These are phyloP conservation scores for Hemistola chrysoprasaria DNA, from an alignment of 2,888 invertebrate species.

Conservation along the genomic window DNA sequence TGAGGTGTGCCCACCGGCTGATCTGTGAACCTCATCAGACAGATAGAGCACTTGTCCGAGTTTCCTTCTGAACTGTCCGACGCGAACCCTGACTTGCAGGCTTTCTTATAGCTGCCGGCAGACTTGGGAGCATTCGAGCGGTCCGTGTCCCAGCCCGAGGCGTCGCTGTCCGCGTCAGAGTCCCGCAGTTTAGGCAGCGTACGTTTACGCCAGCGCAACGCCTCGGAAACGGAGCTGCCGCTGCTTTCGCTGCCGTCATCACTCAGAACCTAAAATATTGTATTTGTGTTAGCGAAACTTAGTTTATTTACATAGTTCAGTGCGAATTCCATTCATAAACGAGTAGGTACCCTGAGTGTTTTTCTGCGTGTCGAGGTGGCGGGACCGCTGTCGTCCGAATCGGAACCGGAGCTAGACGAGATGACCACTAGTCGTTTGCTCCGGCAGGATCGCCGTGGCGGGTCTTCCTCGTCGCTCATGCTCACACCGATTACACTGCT, in stretches of 20 bases:
- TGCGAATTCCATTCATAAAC: no score
- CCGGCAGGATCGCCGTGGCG: conserved; percentile 58
- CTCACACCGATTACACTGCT: conserved; percentile 38
- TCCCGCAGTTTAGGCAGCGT: conserved; percentile 57
- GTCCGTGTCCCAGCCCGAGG: conserved; percentile 55
- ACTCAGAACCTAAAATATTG: conserved; percentile 75
- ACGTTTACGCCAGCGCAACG: conserved; percentile 54
- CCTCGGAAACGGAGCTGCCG: conserved; percentile 61
- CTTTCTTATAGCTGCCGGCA: conserved; percentile 18
- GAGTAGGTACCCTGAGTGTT: conserved; percentile 65
- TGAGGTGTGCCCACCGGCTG: conserved; percentile 94
- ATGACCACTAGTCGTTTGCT: conserved; percentile 60
- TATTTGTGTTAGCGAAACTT: background rate
- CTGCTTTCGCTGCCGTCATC: conserved; percentile 75
- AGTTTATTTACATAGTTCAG: no score
- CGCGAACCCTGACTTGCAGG: conserved; percentile 56
- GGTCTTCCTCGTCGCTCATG: conserved; percentile 73
- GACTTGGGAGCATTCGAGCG: conserved; percentile 35
- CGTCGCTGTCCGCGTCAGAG: conserved; percentile 63
- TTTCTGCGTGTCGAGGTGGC: conserved; percentile 64
- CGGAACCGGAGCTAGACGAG: conserved; percentile 63
- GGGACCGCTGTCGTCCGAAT: conserved; percentile 70
- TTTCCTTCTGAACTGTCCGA: conserved; percentile 86
- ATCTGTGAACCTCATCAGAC: conserved; percentile 87
- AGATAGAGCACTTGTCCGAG: conserved; percentile 95